Percentiles rank a stretch among this genome's conserved stretches.
phyloP scores from a whole-genome alignment of 2,888 invertebrate species.

The Chymomyza procnemis region DNA sequence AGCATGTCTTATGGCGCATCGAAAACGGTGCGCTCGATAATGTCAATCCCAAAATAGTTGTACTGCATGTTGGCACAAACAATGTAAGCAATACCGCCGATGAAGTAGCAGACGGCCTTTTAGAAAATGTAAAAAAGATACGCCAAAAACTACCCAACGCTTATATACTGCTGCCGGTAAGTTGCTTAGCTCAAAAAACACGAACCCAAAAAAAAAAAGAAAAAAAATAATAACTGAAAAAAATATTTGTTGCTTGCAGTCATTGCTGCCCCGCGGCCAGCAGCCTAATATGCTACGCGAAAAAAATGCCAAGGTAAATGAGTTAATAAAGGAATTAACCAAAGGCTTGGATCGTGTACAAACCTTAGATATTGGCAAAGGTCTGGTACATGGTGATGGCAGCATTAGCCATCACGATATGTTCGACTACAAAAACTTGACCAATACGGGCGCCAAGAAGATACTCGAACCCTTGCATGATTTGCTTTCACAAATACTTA shows the following conservation, averaged over 20 bases:
- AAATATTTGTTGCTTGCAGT: conserved; percentile 80
- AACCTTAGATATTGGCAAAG: conserved; percentile 88
- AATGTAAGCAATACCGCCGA: conserved; percentile 89
- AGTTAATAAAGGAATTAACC: conserved; percentile 83
- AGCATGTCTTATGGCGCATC: conserved; percentile 94
- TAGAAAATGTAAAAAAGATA: conserved; percentile 87
- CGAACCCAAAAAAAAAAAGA: too few relatives aligned
- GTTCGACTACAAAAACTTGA: conserved; percentile 93
- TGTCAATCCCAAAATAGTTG: conserved; percentile 93
- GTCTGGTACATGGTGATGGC: conserved; percentile 87
- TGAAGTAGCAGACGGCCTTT: conserved; percentile 89
- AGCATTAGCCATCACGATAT: conserved; percentile 93
- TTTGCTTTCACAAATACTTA: conserved; percentile 86
- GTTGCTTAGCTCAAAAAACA: too few relatives aligned
- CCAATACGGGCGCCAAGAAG: conserved; percentile 91
- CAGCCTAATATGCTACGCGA: conserved; percentile 89
- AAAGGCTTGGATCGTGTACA: conserved; percentile 85
- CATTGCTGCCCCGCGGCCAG: conserved; percentile 92
- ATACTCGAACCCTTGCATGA: conserved; percentile 92
- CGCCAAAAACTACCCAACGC: conserved; percentile 88
- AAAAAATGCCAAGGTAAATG: conserved; percentile 87
- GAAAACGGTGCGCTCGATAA: conserved; percentile 93
- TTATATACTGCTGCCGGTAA: conserved; percentile 91
- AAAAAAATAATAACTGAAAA: too few relatives aligned
- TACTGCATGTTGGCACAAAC: conserved; percentile 92